Base-by-base conservation (phyloP, 1,140 invertebrate species). In the Oreohelix idahoensis region DNA sequence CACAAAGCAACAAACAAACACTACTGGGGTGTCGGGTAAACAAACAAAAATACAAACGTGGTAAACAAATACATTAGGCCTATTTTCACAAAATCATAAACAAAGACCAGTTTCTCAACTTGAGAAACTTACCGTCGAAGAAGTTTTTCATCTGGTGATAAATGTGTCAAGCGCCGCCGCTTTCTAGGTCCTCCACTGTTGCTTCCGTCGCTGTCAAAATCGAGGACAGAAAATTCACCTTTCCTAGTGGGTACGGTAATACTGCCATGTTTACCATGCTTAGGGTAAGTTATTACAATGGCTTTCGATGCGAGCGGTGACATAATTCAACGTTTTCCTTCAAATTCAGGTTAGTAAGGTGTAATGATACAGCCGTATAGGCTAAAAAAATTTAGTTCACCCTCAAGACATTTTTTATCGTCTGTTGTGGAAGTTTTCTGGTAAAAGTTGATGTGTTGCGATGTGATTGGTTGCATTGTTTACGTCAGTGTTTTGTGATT, bases 61-160 rank as follows among this genome's bases (percentile, higher is more conserved):
- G 8, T 49, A 49, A 49, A 11, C 8, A 49, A 49, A 17, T 17
- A 49, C 45, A n/a, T n/a, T n/a, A n/a, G n/a, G n/a, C n/a, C n/a
- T n/a, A n/a, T n/a, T n/a, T n/a, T n/a, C 17, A 49, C 45, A 11
- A 17, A 49, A 49, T 49, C 17, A 49, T 11, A 8, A 49, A 49
- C 17, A 49, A 49, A 8, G 8, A 49, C 45, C 45, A 49, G 45
- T 49, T 8, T 49, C 10, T 11, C 45, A n/a, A n/a, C n/a, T n/a
- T n/a, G 10, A 8, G 17, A 49, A 0, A 76, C 77, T 75, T 89
- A 92, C 92, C 92, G 92, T 84, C 94, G 88, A 69, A 94, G 83
- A 42, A 94, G 83, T 86, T 94, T 94, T 84, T 94, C 93, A 79
- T 94, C 94, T 36, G 88, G 84, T 23, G 92, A 90, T 36, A 94